Evolutionary conservation across 2,797 vertebrate species (phyloP).

Genomic region (Triplophysa bombifrons): DNA sequence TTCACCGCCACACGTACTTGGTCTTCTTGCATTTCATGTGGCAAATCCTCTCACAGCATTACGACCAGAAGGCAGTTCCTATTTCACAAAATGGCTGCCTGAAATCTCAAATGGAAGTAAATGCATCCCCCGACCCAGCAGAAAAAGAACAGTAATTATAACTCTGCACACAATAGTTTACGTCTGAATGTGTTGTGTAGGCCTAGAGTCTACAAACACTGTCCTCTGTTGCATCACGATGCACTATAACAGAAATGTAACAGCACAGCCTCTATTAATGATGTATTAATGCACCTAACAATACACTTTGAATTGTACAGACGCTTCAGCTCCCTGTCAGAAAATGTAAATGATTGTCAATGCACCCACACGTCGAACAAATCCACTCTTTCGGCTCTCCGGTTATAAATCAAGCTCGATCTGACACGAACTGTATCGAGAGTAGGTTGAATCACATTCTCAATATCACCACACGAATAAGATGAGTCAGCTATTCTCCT

Average conservation of each 20-base stretch:
- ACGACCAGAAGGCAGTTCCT: constrained; percentile 70
- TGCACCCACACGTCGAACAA: constrained; percentile 38
- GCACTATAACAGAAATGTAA: background rate
- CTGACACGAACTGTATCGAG: constrained; percentile 38
- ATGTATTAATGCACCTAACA: background rate
- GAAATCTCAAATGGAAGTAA: constrained; percentile 42
- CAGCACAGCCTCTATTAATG: background rate
- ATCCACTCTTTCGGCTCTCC: constrained; percentile 28
- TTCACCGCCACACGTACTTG: constrained; percentile 75
- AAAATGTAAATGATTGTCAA: constrained; percentile 36
- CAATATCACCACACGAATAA: constrained; percentile 55
- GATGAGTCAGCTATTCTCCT: constrained; percentile 71
- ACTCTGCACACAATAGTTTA: background rate
- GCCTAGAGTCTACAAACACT: background rate
- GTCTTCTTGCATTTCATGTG: constrained; percentile 76
- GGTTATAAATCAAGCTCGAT: constrained; percentile 7
- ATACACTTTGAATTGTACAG: background rate
- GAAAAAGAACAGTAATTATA: background rate
- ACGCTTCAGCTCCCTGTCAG: background rate
- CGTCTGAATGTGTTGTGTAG: background rate
- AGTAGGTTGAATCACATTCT: constrained; percentile 50
- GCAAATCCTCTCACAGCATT: constrained; percentile 65
- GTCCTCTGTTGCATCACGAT: background rate
- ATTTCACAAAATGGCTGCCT: constrained; percentile 73
- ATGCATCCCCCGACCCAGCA: background rate